Percentiles rank a stretch among this genome's conserved stretches.
These are phyloP conservation scores for Coilia nasus DNA, from an alignment of 2,797 vertebrate genomes.

Conservation along the genomic window DNA sequence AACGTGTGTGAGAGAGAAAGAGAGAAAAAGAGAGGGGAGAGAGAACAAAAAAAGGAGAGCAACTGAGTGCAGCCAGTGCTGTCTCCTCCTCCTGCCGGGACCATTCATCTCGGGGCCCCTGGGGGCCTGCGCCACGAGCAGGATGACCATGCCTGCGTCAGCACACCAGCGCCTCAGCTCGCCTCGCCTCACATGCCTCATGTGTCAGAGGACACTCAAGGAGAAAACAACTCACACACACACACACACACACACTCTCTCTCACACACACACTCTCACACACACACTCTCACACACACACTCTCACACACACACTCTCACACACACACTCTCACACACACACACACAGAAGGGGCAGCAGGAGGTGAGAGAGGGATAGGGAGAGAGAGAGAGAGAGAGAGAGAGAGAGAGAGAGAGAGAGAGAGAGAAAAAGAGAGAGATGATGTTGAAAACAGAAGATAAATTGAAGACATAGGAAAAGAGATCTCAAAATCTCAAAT, in stretches of 20 bases:
- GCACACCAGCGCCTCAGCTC: background rate
- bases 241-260: too few relatives aligned
- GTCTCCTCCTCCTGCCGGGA: slow-evolving; percentile 16
- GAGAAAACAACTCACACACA: background rate
- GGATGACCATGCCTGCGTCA: slow-evolving; percentile 15
- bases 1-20: too few relatives aligned
- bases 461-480: background rate
- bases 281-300: background rate
- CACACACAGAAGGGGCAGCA: too few relatives aligned
- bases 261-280: too few relatives aligned
- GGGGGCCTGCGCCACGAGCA: background rate
- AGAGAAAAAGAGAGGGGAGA: too few relatives aligned
- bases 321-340: too few relatives aligned
- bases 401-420: too few relatives aligned
- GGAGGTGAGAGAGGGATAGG: too few relatives aligned
- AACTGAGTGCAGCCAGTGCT: background rate
- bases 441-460: background rate
- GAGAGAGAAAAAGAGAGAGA: background rate
- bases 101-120: slow-evolving; percentile 9
- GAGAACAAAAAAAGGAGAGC: background rate
- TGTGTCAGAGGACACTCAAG: slow-evolving; percentile 25
- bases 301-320: too few relatives aligned
- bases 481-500: background rate
- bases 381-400: too few relatives aligned
- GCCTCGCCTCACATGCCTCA: background rate